phyloP scores from a whole-genome alignment of 2,888 invertebrate genomes.

The Hirtodrosophila confusa region DNA sequence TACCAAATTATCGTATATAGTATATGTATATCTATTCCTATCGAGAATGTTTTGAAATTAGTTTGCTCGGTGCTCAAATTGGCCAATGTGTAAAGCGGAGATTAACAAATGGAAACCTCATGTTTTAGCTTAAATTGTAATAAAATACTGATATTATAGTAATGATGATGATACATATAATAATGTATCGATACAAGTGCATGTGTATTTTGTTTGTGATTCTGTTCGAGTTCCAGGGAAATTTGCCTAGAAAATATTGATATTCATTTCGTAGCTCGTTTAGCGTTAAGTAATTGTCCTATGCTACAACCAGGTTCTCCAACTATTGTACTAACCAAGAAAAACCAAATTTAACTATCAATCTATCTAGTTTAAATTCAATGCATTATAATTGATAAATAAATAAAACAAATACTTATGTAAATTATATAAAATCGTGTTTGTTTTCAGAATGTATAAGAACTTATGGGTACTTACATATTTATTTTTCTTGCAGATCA shows the following conservation, averaged over 20 bases:
- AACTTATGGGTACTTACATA: no score
- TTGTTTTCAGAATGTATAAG: background rate
- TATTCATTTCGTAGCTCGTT: constrained; percentile 47
- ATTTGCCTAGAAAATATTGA: constrained; percentile 29
- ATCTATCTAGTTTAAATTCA: constrained; percentile 60
- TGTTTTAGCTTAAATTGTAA: constrained; percentile 73
- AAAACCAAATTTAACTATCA: constrained; percentile 39
- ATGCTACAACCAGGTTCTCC: constrained; percentile 50
- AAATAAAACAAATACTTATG: constrained; percentile 31
- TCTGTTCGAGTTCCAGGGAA: constrained; percentile 37
- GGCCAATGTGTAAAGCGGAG: constrained; percentile 40
- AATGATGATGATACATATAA: constrained; percentile 22
- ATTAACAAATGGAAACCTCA: constrained; percentile 53
- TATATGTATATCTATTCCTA: constrained; percentile 33
- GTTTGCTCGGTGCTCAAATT: constrained; percentile 54
- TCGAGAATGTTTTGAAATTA: constrained; percentile 32
- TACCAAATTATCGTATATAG: constrained; percentile 20
- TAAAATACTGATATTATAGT: constrained; percentile 39
- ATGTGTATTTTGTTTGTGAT: constrained; percentile 68
- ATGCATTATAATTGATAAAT: constrained; percentile 47
- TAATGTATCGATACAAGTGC: constrained; percentile 23
- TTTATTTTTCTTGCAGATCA: no score
- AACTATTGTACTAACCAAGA: constrained; percentile 43
- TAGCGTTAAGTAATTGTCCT: constrained; percentile 57
- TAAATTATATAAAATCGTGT: constrained; percentile 16